Base-by-base conservation (phyloP, 2,797 vertebrate genomes). In the Gadopsis marmoratus region DNA sequence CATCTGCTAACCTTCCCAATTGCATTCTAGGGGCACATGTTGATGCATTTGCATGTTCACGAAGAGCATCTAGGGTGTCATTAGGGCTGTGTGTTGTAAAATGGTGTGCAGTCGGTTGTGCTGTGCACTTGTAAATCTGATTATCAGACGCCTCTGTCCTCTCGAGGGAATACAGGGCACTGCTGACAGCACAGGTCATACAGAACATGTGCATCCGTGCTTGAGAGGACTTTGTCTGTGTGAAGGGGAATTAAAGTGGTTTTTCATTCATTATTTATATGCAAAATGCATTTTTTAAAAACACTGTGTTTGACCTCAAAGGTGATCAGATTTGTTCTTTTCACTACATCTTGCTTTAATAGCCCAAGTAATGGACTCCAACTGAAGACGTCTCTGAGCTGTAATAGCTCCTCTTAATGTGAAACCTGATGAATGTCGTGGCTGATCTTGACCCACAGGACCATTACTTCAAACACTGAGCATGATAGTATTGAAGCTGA, bases 101-200 rank as follows among this genome's bases (percentile, higher is more conserved):
- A 60, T 62, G 33, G 23, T 61, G 54, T 70, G 81, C 58, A 35
- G 64, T 78, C 33, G 2, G 16, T 54, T 65, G 73, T 69, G 65
- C 51, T 62, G 65, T 60, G 89, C 55, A 86, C 87, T 90, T 89
- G 89, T 80, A 81, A 88, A 88, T 79, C 51, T 77, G 75, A 90
- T 89, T 77, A 88, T 85, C 68, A 74, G 74, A 76, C 37, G 54
- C 47, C 64, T 41, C 17, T 29, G 19, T 59, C 55, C 45, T 76
- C 83, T 59, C 73, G 0, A 13, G 78, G 73, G 84, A 71, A 37
- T 26, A n/a, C 41, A 54, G 62, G 56, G 72, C 83, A 5, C 58
- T 76, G 89, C 82, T 85, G 89, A 84, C 88, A 87, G 54, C 78
- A 74, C 78, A 76, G 86, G 83, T 83, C 83, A 81, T 0, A 80